Base-by-base conservation (phyloP, 2,113 vertebrate species). In the Urocitellus parryii region DNA sequence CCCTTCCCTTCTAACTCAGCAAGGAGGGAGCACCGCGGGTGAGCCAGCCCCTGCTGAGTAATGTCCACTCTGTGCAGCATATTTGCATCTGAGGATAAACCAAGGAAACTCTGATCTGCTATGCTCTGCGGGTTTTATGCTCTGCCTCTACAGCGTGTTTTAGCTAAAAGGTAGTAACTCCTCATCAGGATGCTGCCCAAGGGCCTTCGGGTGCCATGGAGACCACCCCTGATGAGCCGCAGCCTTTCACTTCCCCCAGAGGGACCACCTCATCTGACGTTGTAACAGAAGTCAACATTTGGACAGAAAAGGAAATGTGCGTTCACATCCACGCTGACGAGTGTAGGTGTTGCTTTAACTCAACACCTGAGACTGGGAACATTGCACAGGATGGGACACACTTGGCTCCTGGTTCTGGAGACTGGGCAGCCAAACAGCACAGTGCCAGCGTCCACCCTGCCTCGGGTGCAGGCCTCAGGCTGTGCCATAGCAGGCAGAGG, bases 111-210 rank as follows among this genome's bases (percentile, higher is more conserved):
- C 92, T 68, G 94, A 90, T 53, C 85, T 65, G 67, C 77, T 95
- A 77, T 88, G 70, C 79, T 90, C 25, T 51, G 85, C 25, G 45
- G 88, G 70, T 79, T 94, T 78, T 85, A 68, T 88, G 95, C 96
- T 92, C 85, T 14, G 61, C 61, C 42, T 63, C 68, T 90, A 91
- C 81, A 61, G 96, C 56, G 56, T 76, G 90, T 91, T 94, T 96
- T 72, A 88, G 92, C 92, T 96, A 78, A 92, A 95, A 95, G 91
- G 96, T 88, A 96, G 96, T 96, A 96, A 97, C 88, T 97, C 97
- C 88, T 86, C 92, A 73, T 77, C 67, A 96, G 82, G 95, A 92
- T 1, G 1, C 78, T 68, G 91, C 97, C 90, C 34, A 5, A 67
- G 94, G 95, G 78, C 12, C 48, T 77, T 91, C 80, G 34, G 82